Evolutionary conservation across 2,113 vertebrate species (phyloP).

Genomic region (Petromus typicus): DNA sequence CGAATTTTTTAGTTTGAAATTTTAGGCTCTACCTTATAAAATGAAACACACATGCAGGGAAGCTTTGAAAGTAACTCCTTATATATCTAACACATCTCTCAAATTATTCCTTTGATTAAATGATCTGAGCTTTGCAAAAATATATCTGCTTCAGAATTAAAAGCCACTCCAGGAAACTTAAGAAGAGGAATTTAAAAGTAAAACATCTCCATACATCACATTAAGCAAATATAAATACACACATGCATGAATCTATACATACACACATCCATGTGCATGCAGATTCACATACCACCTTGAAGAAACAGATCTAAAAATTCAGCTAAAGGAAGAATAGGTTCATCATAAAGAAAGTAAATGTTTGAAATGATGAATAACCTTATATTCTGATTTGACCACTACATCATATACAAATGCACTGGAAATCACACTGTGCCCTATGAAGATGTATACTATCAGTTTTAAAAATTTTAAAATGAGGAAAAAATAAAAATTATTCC

Average conservation of each 20-base stretch:
- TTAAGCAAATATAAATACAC: background rate
- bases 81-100: background rate
- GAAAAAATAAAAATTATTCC: background rate
- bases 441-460: background rate
- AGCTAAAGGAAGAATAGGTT: background rate
- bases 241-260: background rate
- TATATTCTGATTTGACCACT: background rate
- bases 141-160: background rate
- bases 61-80: background rate
- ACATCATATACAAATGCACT: background rate
- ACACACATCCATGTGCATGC: background rate
- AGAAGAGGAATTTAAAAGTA: background rate
- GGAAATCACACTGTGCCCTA: background rate
- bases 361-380: background rate
- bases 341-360: background rate
- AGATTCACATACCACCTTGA: background rate
- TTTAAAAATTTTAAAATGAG: background rate
- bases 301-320: conserved; percentile 17
- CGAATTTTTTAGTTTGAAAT: background rate
- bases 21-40: background rate
- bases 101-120: background rate
- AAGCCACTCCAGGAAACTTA: background rate
- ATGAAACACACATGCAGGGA: background rate
- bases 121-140: background rate
- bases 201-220: background rate